Percentiles rank a stretch among this genome's conserved stretches.
These are phyloP conservation scores for Lymantria dispar DNA, from an alignment of 2,888 invertebrate genomes.

Conservation along the genomic window DNA sequence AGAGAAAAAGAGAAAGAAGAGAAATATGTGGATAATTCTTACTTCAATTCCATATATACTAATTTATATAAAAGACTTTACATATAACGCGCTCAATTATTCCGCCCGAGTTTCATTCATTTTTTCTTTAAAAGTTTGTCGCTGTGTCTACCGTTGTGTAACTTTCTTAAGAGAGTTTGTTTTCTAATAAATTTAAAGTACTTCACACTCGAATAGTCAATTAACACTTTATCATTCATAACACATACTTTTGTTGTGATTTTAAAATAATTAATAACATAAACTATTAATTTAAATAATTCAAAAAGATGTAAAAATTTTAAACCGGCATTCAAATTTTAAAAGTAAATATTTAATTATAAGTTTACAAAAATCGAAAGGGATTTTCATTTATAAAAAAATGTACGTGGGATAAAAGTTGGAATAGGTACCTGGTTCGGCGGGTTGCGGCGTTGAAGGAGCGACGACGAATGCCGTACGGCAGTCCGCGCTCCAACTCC, in stretches of 20 bases:
- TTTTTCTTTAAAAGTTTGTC: slow-evolving; percentile 10
- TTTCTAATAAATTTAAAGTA: neutral
- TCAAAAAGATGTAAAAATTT: neutral
- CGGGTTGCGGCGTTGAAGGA: slow-evolving; percentile 52
- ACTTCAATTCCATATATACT: too few species aligned
- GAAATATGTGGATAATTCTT: too few species aligned
- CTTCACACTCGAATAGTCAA: neutral
- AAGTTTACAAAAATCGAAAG: neutral
- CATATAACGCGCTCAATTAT: slow-evolving; percentile 1
- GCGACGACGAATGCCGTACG: slow-evolving; percentile 65
- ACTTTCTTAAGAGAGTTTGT: slow-evolving; percentile 5
- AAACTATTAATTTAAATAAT: neutral
- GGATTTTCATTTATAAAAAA: neutral
- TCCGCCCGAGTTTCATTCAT: neutral
- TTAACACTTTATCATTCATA: neutral
- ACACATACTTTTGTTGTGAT: too few species aligned
- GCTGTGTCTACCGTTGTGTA: neutral
- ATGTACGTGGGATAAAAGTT: slow-evolving; percentile 19
- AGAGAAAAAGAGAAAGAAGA: too few species aligned
- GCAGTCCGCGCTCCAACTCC: slow-evolving; percentile 32
- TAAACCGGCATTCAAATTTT: neutral
- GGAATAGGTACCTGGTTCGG: slow-evolving; percentile 35
- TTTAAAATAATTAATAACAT: too few species aligned
- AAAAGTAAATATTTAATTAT: neutral
- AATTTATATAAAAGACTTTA: too few species aligned